These are phyloP conservation scores for Egretta garzetta DNA, from an alignment of 2,113 vertebrate species.

Conservation along the genomic window DNA sequence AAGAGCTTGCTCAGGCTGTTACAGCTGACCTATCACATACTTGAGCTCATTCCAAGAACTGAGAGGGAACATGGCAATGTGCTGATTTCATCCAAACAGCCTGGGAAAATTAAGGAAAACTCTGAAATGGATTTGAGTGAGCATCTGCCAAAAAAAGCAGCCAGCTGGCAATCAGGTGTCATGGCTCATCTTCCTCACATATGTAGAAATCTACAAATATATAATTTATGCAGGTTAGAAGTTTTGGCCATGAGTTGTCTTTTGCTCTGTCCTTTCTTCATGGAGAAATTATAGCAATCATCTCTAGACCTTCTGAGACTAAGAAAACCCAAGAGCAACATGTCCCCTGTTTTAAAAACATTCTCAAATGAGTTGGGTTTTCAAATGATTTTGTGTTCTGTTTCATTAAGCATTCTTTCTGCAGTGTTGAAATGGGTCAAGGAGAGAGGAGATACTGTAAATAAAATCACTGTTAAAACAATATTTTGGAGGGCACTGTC, in stretches of 20 bases:
- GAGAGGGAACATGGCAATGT: not conserved
- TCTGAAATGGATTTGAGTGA: not conserved
- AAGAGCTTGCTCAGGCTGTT: not conserved
- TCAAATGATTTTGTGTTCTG: not conserved
- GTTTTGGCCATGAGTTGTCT: not conserved
- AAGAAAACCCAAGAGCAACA: not conserved
- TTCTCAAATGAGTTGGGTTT: not conserved
- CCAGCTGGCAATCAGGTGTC: not conserved
- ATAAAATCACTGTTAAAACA: not conserved
- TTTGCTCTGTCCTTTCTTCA: not conserved
- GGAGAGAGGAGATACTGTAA: not conserved
- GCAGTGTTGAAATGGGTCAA: not conserved
- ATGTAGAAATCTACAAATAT: not conserved
- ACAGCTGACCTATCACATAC: not conserved
- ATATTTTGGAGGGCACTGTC: not conserved
- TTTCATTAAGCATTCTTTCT: not conserved
- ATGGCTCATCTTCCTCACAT: not conserved
- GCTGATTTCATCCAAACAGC: not conserved
- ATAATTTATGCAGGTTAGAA: not conserved
- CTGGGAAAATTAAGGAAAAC: not conserved
- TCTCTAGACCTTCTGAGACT: not conserved
- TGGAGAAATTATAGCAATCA: not conserved
- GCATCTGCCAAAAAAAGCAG: not conserved
- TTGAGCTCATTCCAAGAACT: not conserved
- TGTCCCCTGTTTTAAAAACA: not conserved